Evolutionary conservation across 2,888 invertebrate species (phyloP), one percentile per base, ranked within the genome.

Genomic region (Ochlodes sylvanus): DNA sequence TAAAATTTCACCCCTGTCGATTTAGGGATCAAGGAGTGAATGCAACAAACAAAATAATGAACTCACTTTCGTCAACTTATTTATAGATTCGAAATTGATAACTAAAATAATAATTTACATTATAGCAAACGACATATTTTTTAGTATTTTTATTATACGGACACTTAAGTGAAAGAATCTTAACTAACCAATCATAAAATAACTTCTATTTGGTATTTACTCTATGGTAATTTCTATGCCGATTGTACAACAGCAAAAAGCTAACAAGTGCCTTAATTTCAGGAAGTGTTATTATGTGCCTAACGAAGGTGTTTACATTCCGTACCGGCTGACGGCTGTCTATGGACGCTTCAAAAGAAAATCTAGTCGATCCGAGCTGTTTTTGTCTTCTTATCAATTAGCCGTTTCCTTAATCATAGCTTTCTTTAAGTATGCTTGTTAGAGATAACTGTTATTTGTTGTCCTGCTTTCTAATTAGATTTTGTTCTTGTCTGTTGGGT

Each of bases 181-280:
- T 27, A 27, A 27, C 27, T 6, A 17, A n/a, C 17, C 7, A 21
- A 21, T 38, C 21, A 1, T 52, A 52, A 32, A 52, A 10, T 17
- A 15, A 15, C n/a, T 50, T 62, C 61, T 62, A 38, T 5, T 7
- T 4, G 14, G 0, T 21, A 14, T 2, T 21, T 1, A 17, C 10
- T 50, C 61, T 62, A 52, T 62, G 61, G 50, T 38, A 32, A 50
- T 50, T 62, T 62, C 61, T 62, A 50, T 50, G 34, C 9, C 47
- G 61, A 38, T 62, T 17, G 50, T 9, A 10, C 44, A 34, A 9
- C 55, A 55, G 38, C 44, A 61, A 61, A 61, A 61, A 61, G 10
- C 15, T 61, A 61, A 61, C 61, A 50, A 61, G 61, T 61, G 34
- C 47, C 32, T 50, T 47, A 61, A 61, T 61, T 61, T 61, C n/a